Evolutionary conservation across 2,797 vertebrate genomes (phyloP), one percentile per base, ranked within the genome.

Genomic region (Denticeps clupeoides): DNA sequence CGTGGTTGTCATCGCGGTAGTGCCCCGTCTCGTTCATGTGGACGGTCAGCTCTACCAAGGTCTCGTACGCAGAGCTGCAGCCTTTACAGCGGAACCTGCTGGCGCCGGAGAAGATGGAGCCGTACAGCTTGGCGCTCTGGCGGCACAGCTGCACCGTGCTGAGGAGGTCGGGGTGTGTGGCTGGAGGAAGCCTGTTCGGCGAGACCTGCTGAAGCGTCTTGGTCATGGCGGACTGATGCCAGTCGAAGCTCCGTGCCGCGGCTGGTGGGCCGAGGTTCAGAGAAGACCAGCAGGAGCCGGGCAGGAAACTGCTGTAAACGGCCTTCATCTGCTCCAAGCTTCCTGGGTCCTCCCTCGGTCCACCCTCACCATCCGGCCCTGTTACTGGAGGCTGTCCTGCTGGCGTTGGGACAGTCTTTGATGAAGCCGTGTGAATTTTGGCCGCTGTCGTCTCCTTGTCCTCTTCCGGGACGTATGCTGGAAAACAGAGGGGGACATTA

Each of bases 11-110:
- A 27, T 99, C 95, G 2, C 93, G 87, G 72, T 98, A 99, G 75
- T 99, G 95, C 56, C 94, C 95, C 0, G 89, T 97, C 53, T 99
- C 90, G 4, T 97, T 99, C 95, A 99, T 99, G 82, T 99, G 95
- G 71, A 99, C 89, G 0, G 95, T 99, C 67, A 99, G 77, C 70
- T 96, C 92, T 58, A 99, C 94, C 67, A 99, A 79, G 2, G 92
- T 97, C 68, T 99, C 93, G 1, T 98, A 99, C 59, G 94, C 89
- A 8, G 89, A 93, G 7, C 93, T 99, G 63, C 95, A 99, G 74
- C 97, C 93, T 75, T 95, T 93, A 73, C 95, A 99, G 49, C 93
- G 92, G 70, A 99, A 99, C 74, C 95, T 99, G 83, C 94, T 99
- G 69, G 95, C 95, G 15, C 95, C 95, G 0, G 89, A 96, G 74